Evolutionary conservation across 2,113 vertebrate genomes (phyloP).

Genomic region (Benitochromis conjunctus): DNA sequence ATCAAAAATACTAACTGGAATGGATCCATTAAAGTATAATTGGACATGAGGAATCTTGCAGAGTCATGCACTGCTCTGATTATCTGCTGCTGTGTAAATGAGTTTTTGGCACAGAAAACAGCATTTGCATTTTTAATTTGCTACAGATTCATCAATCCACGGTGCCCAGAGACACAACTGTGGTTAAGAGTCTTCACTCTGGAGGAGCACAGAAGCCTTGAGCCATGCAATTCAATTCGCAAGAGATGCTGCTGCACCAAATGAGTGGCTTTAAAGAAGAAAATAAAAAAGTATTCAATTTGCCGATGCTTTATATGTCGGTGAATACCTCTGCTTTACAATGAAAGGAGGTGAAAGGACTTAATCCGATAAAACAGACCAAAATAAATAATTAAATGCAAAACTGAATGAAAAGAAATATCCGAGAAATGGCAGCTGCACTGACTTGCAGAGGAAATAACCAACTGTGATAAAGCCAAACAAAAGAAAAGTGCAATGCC

Average conservation of each 20-base stretch:
- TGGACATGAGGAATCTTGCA: neutral
- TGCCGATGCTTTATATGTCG: neutral
- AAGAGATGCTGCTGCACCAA: neutral
- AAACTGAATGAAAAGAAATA: neutral
- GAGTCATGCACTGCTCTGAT: neutral
- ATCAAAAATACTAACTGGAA: neutral
- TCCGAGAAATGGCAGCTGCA: neutral
- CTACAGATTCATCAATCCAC: neutral
- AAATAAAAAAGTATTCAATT: neutral
- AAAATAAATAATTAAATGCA: neutral
- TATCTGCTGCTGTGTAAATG: neutral
- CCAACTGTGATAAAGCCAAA: neutral
- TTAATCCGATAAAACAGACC: neutral
- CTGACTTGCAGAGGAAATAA: neutral
- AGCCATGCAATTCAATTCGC: neutral
- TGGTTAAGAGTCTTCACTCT: neutral
- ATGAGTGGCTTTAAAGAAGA: neutral
- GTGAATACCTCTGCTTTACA: neutral
- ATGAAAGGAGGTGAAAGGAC: neutral
- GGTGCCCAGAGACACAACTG: neutral
- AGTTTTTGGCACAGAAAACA: conserved; percentile 1
- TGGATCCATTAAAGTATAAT: neutral
- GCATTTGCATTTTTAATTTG: conserved; percentile 41
- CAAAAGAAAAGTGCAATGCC: neutral
- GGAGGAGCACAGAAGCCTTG: neutral